Base-by-base conservation (phyloP, 2,113 vertebrate genomes). In the Myotis lucifugus region DNA sequence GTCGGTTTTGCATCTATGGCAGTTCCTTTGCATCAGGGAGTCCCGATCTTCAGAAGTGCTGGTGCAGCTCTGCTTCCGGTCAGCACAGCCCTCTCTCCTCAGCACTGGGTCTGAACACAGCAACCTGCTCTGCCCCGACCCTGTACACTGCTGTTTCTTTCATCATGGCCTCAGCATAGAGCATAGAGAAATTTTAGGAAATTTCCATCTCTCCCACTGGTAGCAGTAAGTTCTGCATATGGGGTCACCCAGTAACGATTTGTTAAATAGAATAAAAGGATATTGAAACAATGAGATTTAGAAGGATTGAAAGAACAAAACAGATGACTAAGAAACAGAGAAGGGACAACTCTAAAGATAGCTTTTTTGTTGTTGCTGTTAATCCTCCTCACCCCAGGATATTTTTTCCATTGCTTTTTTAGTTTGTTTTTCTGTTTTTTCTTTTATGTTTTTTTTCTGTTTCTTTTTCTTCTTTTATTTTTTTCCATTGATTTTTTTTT, bases 241-340 rank as follows among this genome's bases (percentile, higher is more conserved):
- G 12, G 17, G 25, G n/a, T 74, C 27, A 93, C 27, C n/a, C 18
- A 40, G n/a, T 10, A 54, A 8, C 74, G 42, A 32, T 56, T 40
- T 87, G 88, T 70, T 95, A 84, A 89, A 54, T 4, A 23, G 56
- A 50, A n/a, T 27, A 95, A 88, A 92, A 89, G 50, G 84, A 61
- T 54, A 34, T 18, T 3, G 17, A 90, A 95, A 40, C 17, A 70
- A 34, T 42, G 81, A 25, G 19, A 67, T 73, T 93, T 42, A 85
- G 32, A n/a, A 78, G 73, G 70, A 87, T 6, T 59, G 27, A 85
- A 88, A 88, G 11, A 85, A 69, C 12, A 85, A 82, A 85, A 66
- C 12, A 48, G 59, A 61, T 52, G 48, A 14, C 37, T 7, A 84
- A 86, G 82, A 87, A 74, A 93, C 5, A n/a, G 83, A 94, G 8